Evolutionary conservation across 1,140 invertebrate genomes (phyloP), one percentile per base, ranked within the genome.

Genomic region (Lepidotrigona ventralis): DNA sequence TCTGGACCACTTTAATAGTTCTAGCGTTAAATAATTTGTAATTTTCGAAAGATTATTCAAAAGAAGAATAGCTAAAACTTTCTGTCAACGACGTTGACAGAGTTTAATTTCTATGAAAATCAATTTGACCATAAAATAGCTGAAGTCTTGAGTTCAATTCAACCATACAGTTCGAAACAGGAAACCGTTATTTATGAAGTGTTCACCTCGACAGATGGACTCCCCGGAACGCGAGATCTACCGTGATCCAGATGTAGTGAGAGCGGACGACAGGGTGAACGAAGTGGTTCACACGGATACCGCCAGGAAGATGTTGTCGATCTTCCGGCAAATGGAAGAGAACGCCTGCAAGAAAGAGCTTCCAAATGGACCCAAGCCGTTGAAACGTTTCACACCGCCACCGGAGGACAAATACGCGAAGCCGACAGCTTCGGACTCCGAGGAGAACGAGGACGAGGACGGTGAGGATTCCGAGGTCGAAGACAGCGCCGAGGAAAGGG

Each of bases 351-450:
- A 95, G 81, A 95, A 96, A 54, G 95, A 95, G 19, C 85, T 95
- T 69, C 95, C 95, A 15, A 95, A 95, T 91, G 95, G 96, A 39
- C 97, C 96, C 0, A 98, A 98, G 92, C 97, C 98, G 0, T 91
- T 98, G 79, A 98, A 98, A 92, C 94, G 97, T 29, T 98, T 98
- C 91, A 98, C 98, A 8, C 98, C 98, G 5, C 98, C 97, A 0
- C 97, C 97, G 1, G 97, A 97, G 80, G 96, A 96, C 77, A 96
- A 95, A 69, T 95, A 94, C 75, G 93, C 94, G 63, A 94, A 95
- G 85, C 91, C 94, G 0, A 92, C 95, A 19, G 94, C 95, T 2
- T 94, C 94, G 0, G 95, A 95, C 75, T 93, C 94, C 11, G 95
- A 94, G 19, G 93, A 95, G 39, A 95, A 96, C 17, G 95, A 95